Evolutionary conservation across 2,888 invertebrate genomes (phyloP).

Genomic region (Cremastinae sp.): DNA sequence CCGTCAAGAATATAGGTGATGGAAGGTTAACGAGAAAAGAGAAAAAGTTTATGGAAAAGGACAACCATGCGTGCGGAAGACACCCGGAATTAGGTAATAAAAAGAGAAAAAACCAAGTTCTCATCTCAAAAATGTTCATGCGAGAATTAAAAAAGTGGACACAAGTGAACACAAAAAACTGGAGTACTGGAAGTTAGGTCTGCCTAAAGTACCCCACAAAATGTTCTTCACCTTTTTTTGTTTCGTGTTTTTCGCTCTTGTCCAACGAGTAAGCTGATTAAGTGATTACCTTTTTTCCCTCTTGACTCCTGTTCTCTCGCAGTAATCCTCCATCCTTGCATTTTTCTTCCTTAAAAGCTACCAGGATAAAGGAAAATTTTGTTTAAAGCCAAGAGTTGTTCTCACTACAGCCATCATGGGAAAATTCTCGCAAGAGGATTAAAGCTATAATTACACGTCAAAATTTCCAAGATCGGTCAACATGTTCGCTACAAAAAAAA

Average conservation of each 20-base stretch:
- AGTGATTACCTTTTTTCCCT: constrained; percentile 22
- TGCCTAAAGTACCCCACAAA: constrained; percentile 19
- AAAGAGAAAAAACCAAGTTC: constrained; percentile 42
- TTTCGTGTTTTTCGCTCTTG: constrained; percentile 3
- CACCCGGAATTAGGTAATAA: background rate
- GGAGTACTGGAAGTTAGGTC: constrained; percentile 23
- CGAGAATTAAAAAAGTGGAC: constrained; percentile 50
- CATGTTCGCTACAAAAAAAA: no score
- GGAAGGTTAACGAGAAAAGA: no score
- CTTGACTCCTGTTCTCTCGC: background rate
- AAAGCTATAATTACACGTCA: no score
- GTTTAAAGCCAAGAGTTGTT: no score
- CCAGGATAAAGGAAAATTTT: background rate
- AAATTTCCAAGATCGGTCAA: no score
- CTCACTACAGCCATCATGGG: no score
- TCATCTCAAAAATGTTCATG: constrained; percentile 58
- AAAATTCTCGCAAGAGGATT: no score
- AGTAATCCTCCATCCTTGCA: background rate
- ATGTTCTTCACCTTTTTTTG: constrained; percentile 13
- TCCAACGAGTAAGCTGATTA: constrained; percentile 47
- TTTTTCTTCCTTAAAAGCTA: background rate
- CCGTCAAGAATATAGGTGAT: no score
- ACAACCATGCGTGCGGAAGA: no score
- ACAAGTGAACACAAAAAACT: background rate
- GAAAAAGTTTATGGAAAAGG: no score